Evolutionary conservation across 2,888 invertebrate genomes (phyloP).

Genomic region (Mycalesis mineus): DNA sequence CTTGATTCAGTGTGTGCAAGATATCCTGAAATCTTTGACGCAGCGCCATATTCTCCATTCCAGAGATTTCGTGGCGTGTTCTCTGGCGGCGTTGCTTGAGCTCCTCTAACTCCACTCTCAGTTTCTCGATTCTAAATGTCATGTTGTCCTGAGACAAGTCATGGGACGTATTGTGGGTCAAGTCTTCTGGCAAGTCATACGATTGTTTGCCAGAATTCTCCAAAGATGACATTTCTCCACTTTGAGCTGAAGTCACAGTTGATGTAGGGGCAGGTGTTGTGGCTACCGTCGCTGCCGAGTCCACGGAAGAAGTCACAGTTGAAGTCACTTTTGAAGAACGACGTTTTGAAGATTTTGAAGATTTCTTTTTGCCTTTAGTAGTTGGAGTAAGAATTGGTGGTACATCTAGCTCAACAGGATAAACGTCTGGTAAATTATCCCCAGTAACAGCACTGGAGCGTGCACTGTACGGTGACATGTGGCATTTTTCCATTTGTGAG

Average conservation of each 20-base stretch:
- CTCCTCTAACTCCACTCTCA: slow-evolving; percentile 86
- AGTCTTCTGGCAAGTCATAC: slow-evolving; percentile 61
- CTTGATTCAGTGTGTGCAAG: slow-evolving; percentile 86
- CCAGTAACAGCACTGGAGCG: slow-evolving; percentile 60
- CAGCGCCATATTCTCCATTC: slow-evolving; percentile 90
- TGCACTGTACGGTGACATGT: slow-evolving; percentile 85
- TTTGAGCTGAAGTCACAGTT: slow-evolving; percentile 41
- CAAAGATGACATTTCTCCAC: slow-evolving; percentile 51
- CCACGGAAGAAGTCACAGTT: slow-evolving; percentile 20
- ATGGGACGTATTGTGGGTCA: slow-evolving; percentile 35
- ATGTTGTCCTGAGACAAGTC: slow-evolving; percentile 72
- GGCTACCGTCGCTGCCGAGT: slow-evolving; percentile 15
- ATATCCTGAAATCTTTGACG: slow-evolving; percentile 90
- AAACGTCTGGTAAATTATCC: slow-evolving; percentile 41
- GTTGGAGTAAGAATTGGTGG: slow-evolving; percentile 49
- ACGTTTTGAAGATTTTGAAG: slow-evolving; percentile 39
- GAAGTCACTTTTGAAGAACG: slow-evolving; percentile 40
- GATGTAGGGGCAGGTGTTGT: slow-evolving; percentile 37
- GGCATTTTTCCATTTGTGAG: slow-evolving; percentile 89
- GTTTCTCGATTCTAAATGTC: slow-evolving; percentile 82
- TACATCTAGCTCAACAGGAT: slow-evolving; percentile 58
- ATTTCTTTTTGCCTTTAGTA: slow-evolving; percentile 37
- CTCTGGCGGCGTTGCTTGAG: slow-evolving; percentile 85
- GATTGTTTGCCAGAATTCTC: slow-evolving; percentile 57
- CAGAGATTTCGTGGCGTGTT: slow-evolving; percentile 89